Percentiles rank a stretch among this genome's conserved stretches.
phyloP scores from a whole-genome alignment of 2,797 vertebrate genomes.

The Peromyscus attwateri region DNA sequence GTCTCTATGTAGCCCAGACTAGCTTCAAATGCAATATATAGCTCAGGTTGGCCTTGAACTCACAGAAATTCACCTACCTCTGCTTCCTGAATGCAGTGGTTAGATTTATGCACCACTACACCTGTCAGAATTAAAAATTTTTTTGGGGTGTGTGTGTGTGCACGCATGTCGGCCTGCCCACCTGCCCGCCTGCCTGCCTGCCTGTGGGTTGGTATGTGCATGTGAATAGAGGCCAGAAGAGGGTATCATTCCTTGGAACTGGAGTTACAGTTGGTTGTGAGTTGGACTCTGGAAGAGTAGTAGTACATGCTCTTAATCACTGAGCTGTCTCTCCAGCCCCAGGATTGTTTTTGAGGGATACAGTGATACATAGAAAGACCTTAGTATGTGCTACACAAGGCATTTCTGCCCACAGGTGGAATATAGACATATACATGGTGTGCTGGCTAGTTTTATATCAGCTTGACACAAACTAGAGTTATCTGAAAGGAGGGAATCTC shows the following conservation, averaged over 20 bases:
- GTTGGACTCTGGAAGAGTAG: background rate
- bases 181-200: background rate
- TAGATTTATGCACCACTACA: background rate
- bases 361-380: conserved; percentile 15
- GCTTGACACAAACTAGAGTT: background rate
- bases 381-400: background rate
- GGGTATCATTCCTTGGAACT: background rate
- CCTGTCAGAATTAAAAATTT: background rate
- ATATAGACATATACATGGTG: background rate
- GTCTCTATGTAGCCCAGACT: background rate
- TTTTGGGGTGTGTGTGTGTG: background rate
- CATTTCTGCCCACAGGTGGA: background rate
- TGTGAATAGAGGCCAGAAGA: background rate
- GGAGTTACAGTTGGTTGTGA: background rate
- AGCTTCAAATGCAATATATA: background rate
- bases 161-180: no score
- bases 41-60: background rate
- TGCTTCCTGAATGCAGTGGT: background rate
- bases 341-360: conserved; percentile 51
- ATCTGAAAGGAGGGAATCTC: background rate
- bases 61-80: background rate
- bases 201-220: background rate
- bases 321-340: background rate
- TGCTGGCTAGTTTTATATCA: background rate
- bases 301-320: background rate